A percentile compares a stretch with the other conserved stretches of the same genome.
Evolutionary conservation across 2,797 vertebrate species (phyloP).

Genomic region (Sparidentex hasta): DNA sequence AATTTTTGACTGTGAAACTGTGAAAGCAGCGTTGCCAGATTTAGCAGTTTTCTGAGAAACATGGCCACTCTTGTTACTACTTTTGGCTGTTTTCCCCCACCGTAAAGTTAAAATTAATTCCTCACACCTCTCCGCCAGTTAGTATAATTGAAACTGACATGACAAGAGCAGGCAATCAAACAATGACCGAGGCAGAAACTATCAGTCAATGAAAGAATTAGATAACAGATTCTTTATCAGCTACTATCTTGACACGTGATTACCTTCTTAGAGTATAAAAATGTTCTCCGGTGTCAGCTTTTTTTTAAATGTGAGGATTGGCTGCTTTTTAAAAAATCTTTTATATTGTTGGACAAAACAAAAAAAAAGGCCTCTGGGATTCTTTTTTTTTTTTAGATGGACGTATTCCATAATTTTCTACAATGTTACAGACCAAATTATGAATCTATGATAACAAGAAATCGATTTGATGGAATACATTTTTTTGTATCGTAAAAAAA

Average conservation of each 20-base stretch:
- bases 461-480: too few species aligned
- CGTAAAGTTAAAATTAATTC: too few species aligned
- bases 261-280: too few species aligned
- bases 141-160: background rate
- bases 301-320: background rate
- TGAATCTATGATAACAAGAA: background rate
- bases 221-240: too few species aligned
- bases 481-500: too few species aligned
- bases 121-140: too few species aligned
- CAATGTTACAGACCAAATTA: background rate
- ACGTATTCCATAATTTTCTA: background rate
- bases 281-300: background rate
- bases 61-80: background rate
- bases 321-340: background rate
- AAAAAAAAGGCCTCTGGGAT: background rate
- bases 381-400: too few species aligned
- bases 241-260: too few species aligned
- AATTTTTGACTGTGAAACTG: background rate
- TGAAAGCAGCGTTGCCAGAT: background rate
- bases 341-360: background rate
- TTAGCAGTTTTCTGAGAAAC: background rate
- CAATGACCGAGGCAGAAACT: background rate
- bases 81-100: background rate
- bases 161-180: background rate
- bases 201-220: background rate